These are phyloP conservation scores for Belgica antarctica DNA, from an alignment of 2,888 invertebrate species.

Conservation along the genomic window DNA sequence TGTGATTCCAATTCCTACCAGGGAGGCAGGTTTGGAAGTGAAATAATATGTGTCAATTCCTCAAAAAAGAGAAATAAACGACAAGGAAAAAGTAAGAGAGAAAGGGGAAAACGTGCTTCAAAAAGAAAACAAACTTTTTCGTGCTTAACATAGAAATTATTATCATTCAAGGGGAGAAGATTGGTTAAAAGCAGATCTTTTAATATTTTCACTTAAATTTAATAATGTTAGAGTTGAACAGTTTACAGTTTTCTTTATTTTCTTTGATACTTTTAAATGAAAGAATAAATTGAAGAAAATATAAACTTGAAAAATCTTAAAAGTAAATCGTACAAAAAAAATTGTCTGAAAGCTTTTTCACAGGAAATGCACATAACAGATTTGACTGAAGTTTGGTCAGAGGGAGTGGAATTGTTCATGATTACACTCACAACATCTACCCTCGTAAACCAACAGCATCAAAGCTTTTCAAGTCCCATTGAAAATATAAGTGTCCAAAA, in stretches of 20 bases:
- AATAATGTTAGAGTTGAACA: slow-evolving; percentile 42
- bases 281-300: slow-evolving; percentile 1
- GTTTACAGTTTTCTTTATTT: slow-evolving; percentile 42
- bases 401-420: too few relatives aligned
- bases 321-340: background rate
- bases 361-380: too few relatives aligned
- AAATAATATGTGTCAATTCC: slow-evolving; percentile 15
- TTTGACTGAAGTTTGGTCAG: too few relatives aligned
- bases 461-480: too few relatives aligned
- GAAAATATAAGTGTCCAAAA: too few relatives aligned
- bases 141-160: background rate
- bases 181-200: too few relatives aligned
- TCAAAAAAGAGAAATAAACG: slow-evolving; percentile 10
- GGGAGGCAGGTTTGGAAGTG: background rate
- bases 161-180: slow-evolving; percentile 13
- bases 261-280: background rate
- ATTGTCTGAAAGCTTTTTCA: slow-evolving; percentile 16
- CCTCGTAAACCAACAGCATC: too few relatives aligned
- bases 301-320: background rate
- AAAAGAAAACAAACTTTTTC: background rate
- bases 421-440: too few relatives aligned
- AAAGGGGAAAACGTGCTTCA: slow-evolving; percentile 14
- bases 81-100: background rate
- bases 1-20: background rate
- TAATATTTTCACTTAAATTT: slow-evolving; percentile 3